Percentiles rank a stretch among this genome's conserved stretches.
These are phyloP conservation scores for Murina feae DNA, from an alignment of 2,113 vertebrate genomes.

Conservation along the genomic window DNA sequence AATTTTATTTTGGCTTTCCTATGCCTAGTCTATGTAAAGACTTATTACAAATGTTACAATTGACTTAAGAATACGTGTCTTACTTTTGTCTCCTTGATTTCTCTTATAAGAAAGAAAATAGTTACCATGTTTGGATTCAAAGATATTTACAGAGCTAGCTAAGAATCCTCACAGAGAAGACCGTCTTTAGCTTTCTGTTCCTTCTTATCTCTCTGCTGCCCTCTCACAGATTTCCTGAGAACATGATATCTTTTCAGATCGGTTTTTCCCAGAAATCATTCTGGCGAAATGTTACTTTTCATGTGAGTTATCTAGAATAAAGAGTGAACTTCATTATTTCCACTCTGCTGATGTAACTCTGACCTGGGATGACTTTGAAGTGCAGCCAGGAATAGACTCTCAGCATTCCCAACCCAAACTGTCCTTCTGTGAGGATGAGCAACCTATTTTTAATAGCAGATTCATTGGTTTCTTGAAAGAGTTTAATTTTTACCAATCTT, in stretches of 20 bases:
- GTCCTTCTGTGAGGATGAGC: neutral
- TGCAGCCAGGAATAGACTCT: neutral
- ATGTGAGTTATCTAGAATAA: neutral
- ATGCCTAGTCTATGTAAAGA: neutral
- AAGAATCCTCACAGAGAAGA: neutral
- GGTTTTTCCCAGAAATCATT: neutral
- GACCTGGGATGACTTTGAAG: neutral
- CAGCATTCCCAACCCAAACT: neutral
- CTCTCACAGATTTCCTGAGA: neutral
- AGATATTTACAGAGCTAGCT: neutral
- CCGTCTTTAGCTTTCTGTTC: neutral
- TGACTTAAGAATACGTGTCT: neutral
- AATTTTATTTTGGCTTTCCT: neutral
- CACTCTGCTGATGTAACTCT: neutral
- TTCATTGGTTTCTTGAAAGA: neutral
- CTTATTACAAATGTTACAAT: neutral
- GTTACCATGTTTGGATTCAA: neutral
- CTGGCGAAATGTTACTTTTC: neutral
- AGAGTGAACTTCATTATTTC: neutral
- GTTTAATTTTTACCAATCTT: neutral
- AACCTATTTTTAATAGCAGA: neutral
- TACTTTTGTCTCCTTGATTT: constrained; percentile 27
- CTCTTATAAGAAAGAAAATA: neutral
- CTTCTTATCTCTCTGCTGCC: neutral
- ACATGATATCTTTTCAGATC: neutral